phyloP scores from a whole-genome alignment of 1,140 invertebrate species.

The Diorhabda carinulata region DNA sequence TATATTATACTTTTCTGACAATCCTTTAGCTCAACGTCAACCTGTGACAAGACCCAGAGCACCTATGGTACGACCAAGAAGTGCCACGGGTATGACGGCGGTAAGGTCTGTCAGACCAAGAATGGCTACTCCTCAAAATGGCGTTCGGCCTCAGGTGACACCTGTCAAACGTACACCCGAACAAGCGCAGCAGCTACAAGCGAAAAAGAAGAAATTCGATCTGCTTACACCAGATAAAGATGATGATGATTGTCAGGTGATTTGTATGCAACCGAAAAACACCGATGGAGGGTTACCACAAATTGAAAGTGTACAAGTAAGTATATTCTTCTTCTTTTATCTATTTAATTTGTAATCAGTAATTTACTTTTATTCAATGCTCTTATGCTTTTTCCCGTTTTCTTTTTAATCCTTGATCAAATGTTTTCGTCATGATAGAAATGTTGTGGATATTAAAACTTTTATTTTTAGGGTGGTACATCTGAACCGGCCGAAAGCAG shows the following conservation, averaged over 20 bases:
- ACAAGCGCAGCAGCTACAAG: slow-evolving; percentile 28
- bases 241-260: slow-evolving; percentile 61
- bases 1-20: not conserved
- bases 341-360: not conserved
- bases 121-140: slow-evolving; percentile 26
- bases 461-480: slow-evolving; percentile 31
- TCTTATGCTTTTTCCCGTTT: not conserved
- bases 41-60: slow-evolving; percentile 30
- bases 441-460: no score
- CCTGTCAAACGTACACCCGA: slow-evolving; percentile 32
- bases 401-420: no score
- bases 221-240: slow-evolving; percentile 57
- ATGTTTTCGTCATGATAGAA: no score
- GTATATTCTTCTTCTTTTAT: slow-evolving; percentile 7
- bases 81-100: slow-evolving; percentile 13
- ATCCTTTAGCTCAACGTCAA: slow-evolving; percentile 9
- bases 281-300: slow-evolving; percentile 61
- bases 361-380: no score
- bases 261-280: slow-evolving; percentile 68
- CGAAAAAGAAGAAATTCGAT: slow-evolving; percentile 53
- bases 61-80: slow-evolving; percentile 33
- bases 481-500: slow-evolving; percentile 49
- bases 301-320: slow-evolving; percentile 67
- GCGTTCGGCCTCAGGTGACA: slow-evolving; percentile 21
- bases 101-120: slow-evolving; percentile 25